These are phyloP conservation scores for Plectus sambesii DNA, from an alignment of 1,140 invertebrate species.

Conservation along the genomic window DNA sequence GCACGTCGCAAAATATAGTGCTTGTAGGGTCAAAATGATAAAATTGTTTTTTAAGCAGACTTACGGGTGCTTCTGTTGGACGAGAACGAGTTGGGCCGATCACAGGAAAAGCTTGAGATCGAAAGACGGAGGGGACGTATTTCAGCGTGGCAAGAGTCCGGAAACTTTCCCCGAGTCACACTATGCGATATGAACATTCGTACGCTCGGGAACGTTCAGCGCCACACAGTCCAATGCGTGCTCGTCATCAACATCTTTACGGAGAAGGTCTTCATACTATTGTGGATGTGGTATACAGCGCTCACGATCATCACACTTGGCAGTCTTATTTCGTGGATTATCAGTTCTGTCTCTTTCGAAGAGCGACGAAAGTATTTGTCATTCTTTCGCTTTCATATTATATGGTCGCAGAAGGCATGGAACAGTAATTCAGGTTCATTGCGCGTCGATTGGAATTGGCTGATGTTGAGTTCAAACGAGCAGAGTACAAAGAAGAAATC, in stretches of 20 bases:
- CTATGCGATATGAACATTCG: slow-evolving; percentile 52
- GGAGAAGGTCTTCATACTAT: slow-evolving; percentile 48
- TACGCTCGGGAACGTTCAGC: slow-evolving; percentile 48
- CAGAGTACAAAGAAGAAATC: slow-evolving; percentile 25
- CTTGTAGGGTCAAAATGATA: no score
- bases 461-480: slow-evolving; percentile 38
- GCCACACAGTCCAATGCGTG: slow-evolving; percentile 48
- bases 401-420: no score
- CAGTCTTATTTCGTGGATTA: slow-evolving; percentile 31
- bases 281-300: slow-evolving; percentile 53
- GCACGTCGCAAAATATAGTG: no score
- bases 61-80: no score
- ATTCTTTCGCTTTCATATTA: no score
- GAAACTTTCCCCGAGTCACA: slow-evolving; percentile 45
- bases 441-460: slow-evolving; percentile 40
- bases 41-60: no score
- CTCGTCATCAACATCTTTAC: slow-evolving; percentile 48
- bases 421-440: slow-evolving; percentile 37
- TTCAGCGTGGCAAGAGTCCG: slow-evolving; percentile 45
- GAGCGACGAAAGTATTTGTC: slow-evolving; percentile 23
- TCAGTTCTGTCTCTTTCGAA: slow-evolving; percentile 35
- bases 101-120: no score
- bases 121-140: no score
- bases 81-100: no score
- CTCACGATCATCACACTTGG: slow-evolving; percentile 48